Evolutionary conservation across 2,888 invertebrate species (phyloP).

Genomic region (Tetragonisca angustula): DNA sequence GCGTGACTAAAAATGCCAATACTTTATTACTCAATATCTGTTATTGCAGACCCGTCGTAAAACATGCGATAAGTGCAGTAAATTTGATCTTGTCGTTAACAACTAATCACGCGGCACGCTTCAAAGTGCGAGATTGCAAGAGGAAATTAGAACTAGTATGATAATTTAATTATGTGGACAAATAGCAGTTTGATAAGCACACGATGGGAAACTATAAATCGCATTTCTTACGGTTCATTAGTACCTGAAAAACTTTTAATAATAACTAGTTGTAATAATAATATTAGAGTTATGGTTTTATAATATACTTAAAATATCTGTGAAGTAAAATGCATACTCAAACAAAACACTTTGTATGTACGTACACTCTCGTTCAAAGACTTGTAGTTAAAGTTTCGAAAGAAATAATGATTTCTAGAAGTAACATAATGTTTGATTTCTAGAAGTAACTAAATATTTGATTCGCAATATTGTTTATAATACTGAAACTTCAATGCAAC

Average conservation of each 20-base stretch:
- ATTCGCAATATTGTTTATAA: too few species aligned
- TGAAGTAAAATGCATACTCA: not conserved
- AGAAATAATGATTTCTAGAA: too few species aligned
- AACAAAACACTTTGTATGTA: not conserved
- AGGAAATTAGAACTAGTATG: conserved; percentile 25
- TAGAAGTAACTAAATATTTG: too few species aligned
- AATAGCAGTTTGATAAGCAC: not conserved
- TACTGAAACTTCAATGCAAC: too few species aligned
- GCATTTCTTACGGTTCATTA: conserved; percentile 3
- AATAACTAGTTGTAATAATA: not conserved
- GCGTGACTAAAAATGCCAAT: not conserved
- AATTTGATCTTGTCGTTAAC: conserved; percentile 32
- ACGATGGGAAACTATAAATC: conserved; percentile 13
- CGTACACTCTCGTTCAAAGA: too few species aligned
- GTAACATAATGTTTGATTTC: too few species aligned
- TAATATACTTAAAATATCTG: not conserved
- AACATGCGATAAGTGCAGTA: not conserved
- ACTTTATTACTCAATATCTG: not conserved
- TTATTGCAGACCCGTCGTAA: not conserved
- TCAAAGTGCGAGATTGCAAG: conserved; percentile 4
- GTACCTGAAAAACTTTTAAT: not conserved
- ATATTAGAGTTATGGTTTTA: not conserved
- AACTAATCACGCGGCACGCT: conserved; percentile 14
- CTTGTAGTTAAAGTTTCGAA: too few species aligned
- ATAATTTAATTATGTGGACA: conserved; percentile 42